These are phyloP conservation scores for Alectoris magna DNA, from an alignment of 2,797 vertebrate genomes.

Conservation along the genomic window DNA sequence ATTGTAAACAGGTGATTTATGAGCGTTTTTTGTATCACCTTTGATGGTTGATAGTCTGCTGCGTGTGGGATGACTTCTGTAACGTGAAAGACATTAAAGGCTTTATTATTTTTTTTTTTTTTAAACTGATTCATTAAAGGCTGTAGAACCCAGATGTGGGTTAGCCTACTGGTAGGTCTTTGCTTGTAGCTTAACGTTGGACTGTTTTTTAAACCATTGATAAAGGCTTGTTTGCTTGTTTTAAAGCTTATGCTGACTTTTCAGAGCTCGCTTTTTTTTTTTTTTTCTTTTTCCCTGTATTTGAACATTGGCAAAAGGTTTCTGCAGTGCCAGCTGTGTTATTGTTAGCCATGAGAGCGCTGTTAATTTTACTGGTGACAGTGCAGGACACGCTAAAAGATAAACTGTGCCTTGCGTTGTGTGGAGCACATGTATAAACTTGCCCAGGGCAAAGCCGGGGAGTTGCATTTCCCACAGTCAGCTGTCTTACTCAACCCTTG, in stretches of 20 bases:
- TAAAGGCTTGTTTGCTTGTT: not conserved
- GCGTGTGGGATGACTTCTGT: not conserved
- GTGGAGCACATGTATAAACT: not conserved
- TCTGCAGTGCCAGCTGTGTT: conserved; percentile 31
- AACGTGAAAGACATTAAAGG: not conserved
- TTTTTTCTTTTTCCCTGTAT: not conserved
- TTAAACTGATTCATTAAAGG: not conserved
- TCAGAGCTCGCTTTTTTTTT: not conserved
- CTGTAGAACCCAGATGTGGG: not conserved
- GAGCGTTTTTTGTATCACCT: not conserved
- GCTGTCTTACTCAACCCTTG: not conserved
- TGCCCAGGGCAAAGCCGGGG: conserved; percentile 20
- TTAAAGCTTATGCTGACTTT: conserved; percentile 26
- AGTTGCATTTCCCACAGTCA: conserved; percentile 46
- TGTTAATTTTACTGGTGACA: conserved; percentile 20
- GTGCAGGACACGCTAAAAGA: not conserved
- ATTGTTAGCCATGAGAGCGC: conserved; percentile 44
- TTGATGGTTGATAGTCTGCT: not conserved
- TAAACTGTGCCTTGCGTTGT: not conserved
- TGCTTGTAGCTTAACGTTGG: not conserved
- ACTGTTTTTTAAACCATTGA: conserved; percentile 20
- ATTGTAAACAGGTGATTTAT: not conserved
- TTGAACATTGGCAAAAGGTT: conserved; percentile 20
- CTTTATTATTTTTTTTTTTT: not conserved
- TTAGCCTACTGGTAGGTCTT: not conserved